Percentiles rank a stretch among this genome's conserved stretches.
Conservation (phyloP, 2,113 vertebrate species). For the Cheilinus undulatus region DNA sequence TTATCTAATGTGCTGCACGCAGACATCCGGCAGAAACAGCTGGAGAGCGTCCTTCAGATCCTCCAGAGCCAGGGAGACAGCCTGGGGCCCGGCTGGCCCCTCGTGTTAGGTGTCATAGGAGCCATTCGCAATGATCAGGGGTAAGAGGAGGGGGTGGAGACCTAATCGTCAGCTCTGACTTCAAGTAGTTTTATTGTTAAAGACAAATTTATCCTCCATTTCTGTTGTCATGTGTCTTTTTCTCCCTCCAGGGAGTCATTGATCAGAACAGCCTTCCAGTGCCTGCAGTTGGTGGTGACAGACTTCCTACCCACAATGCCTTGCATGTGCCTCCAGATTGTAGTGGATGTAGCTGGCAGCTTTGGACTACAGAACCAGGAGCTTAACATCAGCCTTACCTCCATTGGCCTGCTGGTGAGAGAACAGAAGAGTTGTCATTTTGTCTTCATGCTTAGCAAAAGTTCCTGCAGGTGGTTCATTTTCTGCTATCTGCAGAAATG, state of each 20-base stretch:
- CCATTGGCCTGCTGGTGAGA: slow-evolving; percentile 96
- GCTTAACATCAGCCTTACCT: slow-evolving; percentile 98
- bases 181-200: neutral
- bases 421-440: neutral
- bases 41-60: slow-evolving; percentile 97
- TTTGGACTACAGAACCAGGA: slow-evolving; percentile 99
- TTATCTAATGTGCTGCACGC: slow-evolving; percentile 93
- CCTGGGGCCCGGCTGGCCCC: slow-evolving; percentile 96
- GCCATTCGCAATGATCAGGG: slow-evolving; percentile 98
- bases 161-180: no score
- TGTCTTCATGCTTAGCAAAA: neutral
- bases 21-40: slow-evolving; percentile 96
- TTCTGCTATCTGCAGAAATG: no score
- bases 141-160: slow-evolving; percentile 81
- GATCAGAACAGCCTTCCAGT: slow-evolving; percentile 98
- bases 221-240: neutral
- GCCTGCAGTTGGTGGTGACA: slow-evolving; percentile 99
- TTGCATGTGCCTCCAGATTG: slow-evolving; percentile 97
- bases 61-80: slow-evolving; percentile 97
- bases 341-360: slow-evolving; percentile 98
- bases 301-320: slow-evolving; percentile 99
- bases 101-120: slow-evolving; percentile 97
- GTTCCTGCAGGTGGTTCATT: neutral
- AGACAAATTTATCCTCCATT: neutral
- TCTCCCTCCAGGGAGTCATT: slow-evolving; percentile 90